Evolutionary conservation across 2,113 vertebrate species (phyloP), one percentile per base, ranked within the genome.

Genomic region (Leuciscus idus): DNA sequence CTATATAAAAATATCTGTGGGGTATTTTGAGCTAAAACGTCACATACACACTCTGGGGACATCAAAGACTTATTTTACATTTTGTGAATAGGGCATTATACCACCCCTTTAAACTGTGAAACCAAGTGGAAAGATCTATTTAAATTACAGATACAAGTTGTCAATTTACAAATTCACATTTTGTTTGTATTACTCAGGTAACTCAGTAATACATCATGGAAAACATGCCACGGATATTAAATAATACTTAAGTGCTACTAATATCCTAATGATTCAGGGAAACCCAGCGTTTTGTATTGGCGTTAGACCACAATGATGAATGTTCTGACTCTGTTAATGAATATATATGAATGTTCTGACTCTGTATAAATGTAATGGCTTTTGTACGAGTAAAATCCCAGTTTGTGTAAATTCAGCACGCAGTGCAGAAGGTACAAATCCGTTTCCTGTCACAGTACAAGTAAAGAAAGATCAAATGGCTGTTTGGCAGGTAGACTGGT

Each of bases 401-500:
- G 59, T 66, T 81, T 81, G 39, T n/a, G 26, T 66, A 21, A 64
- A 81, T 48, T 48, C 79, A 17, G 76, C 21, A 61, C 13, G 21
- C 23, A n/a, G 55, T 46, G 57, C 12, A 62, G 23, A 28, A 36
- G 59, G 13, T 30, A 6, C 7, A 81, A 10, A 46, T 64, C 12
- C 3, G 2, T 55, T 82, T 70, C 62, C 62, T 68, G 43, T 50
- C 80, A 21, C 17, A 33, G 80, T 23, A 4, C 62, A 23, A 13
- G 80, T 52, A 82, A 55, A 70, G 26, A 82, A 68, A 70, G 64
- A 70, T 70, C 62, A 70, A 36, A 70, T 50, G 21, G 21, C 26
- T 52, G 64, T 82, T 82, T 82, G 62, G 43, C 80, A 82, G 62
- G 62, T 52, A 82, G 62, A 52, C 26, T 4, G 17, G 46, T 50